Base-by-base conservation (phyloP, 1,140 invertebrate species). In the Eriocheir sinensis region DNA sequence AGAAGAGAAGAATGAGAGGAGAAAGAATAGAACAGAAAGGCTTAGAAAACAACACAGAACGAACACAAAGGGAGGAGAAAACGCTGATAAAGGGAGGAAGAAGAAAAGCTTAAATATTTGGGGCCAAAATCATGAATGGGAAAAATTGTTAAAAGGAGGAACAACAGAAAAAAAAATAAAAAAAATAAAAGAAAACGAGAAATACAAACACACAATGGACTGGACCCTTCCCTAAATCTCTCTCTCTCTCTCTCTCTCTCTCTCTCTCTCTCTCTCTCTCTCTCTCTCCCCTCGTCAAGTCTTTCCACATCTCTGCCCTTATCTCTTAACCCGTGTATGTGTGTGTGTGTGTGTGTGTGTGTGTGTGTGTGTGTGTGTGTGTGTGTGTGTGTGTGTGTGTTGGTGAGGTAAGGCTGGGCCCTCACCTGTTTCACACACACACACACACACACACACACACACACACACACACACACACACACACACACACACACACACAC, bases 381-480 rank as follows among this genome's bases (percentile, higher is more conserved):
- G 48, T 53, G 48, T 53, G 48, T 53, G 48, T 53, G 48, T 53
- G 48, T 53, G 48, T 53, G 48, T 53, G 48, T 53, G 48, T 21
- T 17, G 48, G 48, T 53, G 21, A 53, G 9, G 21, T 21, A 53
- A 9, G 48, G 2, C 48, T 53, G 12, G 21, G 2, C 0, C 12
- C 21, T 53, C 48, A 53, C 8, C 48, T 53, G 48, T 53, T 9
- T 53, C 12, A 21, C 1, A 83, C 30, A 17, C 12, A 83, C 4
- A 72, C 12, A 72, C 60, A 72, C 60, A 72, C 60, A 72, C 60
- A 72, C 60, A 72, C 60, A 72, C 60, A 72, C 60, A 72, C 60
- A 72, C 60, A 72, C 60, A 72, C 60, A 72, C 60, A 72, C 60
- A 72, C 60, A 72, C 60, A 72, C 60, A 72, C 60, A 72, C 60